Evolutionary conservation across 2,113 vertebrate genomes (phyloP), one percentile per base, ranked within the genome.

Genomic region (Dendropsophus ebraccatus): DNA sequence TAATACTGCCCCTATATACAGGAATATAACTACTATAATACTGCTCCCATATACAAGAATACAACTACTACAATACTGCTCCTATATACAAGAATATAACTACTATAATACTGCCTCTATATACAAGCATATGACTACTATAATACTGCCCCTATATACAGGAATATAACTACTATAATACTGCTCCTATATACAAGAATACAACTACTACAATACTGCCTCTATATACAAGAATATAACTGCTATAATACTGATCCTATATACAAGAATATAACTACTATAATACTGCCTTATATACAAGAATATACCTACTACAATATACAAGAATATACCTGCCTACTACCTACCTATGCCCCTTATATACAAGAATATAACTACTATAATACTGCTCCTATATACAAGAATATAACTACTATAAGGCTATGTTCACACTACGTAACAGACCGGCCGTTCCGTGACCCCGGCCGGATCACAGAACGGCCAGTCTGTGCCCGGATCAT

Each of bases 321-420:
- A n/a, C n/a, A n/a, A n/a, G n/a, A n/a, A n/a, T n/a, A n/a, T n/a
- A n/a, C n/a, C n/a, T n/a, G n/a, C n/a, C n/a, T n/a, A n/a, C n/a
- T n/a, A n/a, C n/a, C n/a, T n/a, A n/a, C n/a, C n/a, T n/a, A n/a
- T 60, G n/a, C 56, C 23, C 4, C 56, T 21, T 56, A 56, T 56
- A 12, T 56, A 56, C 54, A 56, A 56, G 54, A 56, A 56, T 56
- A 56, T 56, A 56, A 56, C 54, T 23, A 56, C 54, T 56, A 56
- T 56, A 56, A 56, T 56, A 56, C 54, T 56, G 21, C 54, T 23
- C 56, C 56, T 60, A 60, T 60, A 12, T 60, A 60, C 56, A 60
- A 60, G 56, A 60, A 60, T 60, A 60, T 60, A 60, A 60, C 23
- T 60, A 60, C 56, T 60, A 60, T 25, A 60, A n/a, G n/a, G n/a